Base-by-base conservation (phyloP, 2,797 vertebrate genomes). In the Myoxocephalus aenaeus region DNA sequence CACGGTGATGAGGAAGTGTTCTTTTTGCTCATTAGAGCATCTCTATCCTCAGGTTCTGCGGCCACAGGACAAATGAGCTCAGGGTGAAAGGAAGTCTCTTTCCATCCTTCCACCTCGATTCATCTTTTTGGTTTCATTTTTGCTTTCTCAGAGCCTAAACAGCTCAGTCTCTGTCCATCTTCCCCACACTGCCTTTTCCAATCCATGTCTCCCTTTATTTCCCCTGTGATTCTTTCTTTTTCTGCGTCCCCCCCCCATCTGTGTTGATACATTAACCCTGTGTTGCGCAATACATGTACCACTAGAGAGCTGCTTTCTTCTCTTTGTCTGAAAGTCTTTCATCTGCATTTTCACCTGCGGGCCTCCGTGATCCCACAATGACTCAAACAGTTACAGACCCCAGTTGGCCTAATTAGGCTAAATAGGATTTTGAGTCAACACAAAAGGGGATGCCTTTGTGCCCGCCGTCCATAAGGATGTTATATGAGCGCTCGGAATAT, bases 361-460 rank as follows among this genome's bases (percentile, higher is more conserved):
- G 83, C 81, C 51, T 74, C 59, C 3, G 22, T n/a, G 58, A 77
- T 82, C 65, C 44, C 69, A 79, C 70, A 74, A 77, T 74, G 75
- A 76, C 81, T 85, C 65, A 73, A 87, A 83, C 86, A 82, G 81
- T 81, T 69, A 80, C 71, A 80, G 80, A 86, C 70, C 81, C 81
- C 81, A 27, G 64, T 77, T 79, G 79, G 90, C 77, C 87, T 92
- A 90, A 93, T 94, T 93, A 94, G 75, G 73, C 67, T 82, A 80
- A 90, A 79, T 34, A 87, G 76, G 87, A 86, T 77, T 68, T 57
- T 36, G 68, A 58, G 64, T 50, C 65, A 77, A 65, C 81, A 86
- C 71, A 86, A 80, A 27, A 84, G 65, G 62, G 73, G 44, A 74
- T 17, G 57, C 75, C 80, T 86, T 73, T 80, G 75, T 29, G 22